Percentiles rank a stretch among this genome's conserved stretches.
Evolutionary conservation across 1,140 invertebrate species (phyloP).

Genomic region (Chlorops oryzae): DNA sequence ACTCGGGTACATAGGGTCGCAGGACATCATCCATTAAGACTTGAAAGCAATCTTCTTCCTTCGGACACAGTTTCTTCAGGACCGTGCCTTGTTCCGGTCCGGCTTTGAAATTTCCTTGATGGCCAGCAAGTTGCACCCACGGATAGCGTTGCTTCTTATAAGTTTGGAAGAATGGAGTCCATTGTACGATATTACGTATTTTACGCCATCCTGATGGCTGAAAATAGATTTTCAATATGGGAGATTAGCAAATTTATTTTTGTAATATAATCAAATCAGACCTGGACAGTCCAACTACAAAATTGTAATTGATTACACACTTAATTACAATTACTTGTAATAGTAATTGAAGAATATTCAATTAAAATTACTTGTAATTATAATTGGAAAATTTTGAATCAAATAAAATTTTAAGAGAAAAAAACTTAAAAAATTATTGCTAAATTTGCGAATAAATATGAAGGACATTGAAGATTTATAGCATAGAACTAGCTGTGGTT

Average conservation of each 20-base stretch:
- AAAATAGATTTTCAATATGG: slow-evolving; percentile 50
- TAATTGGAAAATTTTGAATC: too few species aligned
- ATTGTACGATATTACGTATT: slow-evolving; percentile 86
- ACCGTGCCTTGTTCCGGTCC: slow-evolving; percentile 89
- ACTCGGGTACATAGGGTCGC: slow-evolving; percentile 83
- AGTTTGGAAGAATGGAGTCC: slow-evolving; percentile 94
- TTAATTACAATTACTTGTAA: too few species aligned
- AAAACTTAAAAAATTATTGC: too few species aligned
- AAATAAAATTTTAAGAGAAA: too few species aligned
- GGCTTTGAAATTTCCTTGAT: slow-evolving; percentile 91
- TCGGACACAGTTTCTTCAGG: slow-evolving; percentile 83
- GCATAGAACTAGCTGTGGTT: too few species aligned
- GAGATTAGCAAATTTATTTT: neutral
- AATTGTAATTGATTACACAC: too few species aligned
- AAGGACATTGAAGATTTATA: too few species aligned
- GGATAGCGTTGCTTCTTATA: slow-evolving; percentile 93
- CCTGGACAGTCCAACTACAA: too few species aligned
- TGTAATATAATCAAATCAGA: too few species aligned
- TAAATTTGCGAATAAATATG: too few species aligned
- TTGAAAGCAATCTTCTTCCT: slow-evolving; percentile 82
- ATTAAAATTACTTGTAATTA: too few species aligned
- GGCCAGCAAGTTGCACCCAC: slow-evolving; percentile 91
- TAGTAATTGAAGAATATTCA: too few species aligned
- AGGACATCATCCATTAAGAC: slow-evolving; percentile 82
- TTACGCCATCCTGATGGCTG: slow-evolving; percentile 91